Evolutionary conservation across 2,113 vertebrate species (phyloP).

Genomic region (Platichthys flesus): DNA sequence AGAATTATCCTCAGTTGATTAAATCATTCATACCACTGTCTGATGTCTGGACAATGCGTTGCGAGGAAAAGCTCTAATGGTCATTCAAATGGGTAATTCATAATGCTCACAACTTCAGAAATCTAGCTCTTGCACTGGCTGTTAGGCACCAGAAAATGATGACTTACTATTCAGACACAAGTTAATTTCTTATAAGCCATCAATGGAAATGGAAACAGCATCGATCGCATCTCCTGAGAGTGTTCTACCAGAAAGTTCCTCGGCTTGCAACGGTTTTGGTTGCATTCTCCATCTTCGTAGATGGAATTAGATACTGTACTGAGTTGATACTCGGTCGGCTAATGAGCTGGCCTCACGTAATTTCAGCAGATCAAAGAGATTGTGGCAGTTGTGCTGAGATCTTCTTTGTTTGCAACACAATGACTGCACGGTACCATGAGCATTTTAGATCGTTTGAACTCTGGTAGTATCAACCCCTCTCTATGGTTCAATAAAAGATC

Average conservation of each 20-base stretch:
- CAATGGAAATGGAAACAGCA: background rate
- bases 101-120: background rate
- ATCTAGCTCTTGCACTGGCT: background rate
- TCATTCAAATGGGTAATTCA: background rate
- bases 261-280: background rate
- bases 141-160: background rate
- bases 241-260: background rate
- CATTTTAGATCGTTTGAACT: background rate
- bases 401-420: background rate
- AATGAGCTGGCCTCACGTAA: background rate
- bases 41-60: constrained; percentile 15
- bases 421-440: background rate
- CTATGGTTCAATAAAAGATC: background rate
- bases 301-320: background rate
- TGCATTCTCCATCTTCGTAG: background rate
- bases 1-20: background rate
- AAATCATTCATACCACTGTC: background rate
- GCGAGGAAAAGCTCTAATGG: constrained; percentile 3
- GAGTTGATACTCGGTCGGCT: background rate
- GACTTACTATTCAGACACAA: no score
- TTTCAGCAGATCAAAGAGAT: background rate
- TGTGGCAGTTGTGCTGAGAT: background rate
- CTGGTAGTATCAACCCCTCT: background rate
- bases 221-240: background rate
- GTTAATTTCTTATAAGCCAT: background rate